Evolutionary conservation across 2,113 vertebrate species (phyloP).

Genomic region (Brachyhypopomus gauderio): DNA sequence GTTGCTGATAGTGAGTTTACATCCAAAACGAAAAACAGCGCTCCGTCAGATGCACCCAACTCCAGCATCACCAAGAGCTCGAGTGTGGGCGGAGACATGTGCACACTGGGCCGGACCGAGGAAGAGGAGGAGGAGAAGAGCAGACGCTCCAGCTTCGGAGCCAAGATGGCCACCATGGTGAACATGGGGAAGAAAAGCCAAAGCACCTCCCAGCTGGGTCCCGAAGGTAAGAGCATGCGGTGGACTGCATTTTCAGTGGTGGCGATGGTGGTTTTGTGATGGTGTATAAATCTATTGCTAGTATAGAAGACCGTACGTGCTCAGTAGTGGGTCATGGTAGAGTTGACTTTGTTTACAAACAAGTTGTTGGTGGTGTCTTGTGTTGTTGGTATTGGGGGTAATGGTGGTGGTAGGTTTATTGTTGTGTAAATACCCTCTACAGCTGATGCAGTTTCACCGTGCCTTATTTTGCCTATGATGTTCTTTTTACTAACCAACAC

Average conservation of each 20-base stretch:
- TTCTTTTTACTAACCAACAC: too few relatives aligned
- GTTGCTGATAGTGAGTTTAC: conserved; percentile 86
- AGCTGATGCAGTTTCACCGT: too few relatives aligned
- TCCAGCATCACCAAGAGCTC: conserved; percentile 88
- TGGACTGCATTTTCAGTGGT: not conserved
- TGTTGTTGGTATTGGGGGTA: too few relatives aligned
- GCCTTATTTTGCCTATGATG: too few relatives aligned
- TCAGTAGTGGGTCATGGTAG: too few relatives aligned
- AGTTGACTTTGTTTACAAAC: too few relatives aligned
- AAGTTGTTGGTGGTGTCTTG: too few relatives aligned
- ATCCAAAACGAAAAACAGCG: conserved; percentile 92
- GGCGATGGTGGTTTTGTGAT: not conserved
- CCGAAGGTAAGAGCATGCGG: conserved; percentile 63
- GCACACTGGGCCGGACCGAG: conserved; percentile 85
- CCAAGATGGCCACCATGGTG: conserved; percentile 94
- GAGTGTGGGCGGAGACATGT: conserved; percentile 91
- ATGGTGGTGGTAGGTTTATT: too few relatives aligned
- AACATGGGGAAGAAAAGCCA: conserved; percentile 93
- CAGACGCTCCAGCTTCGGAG: conserved; percentile 91
- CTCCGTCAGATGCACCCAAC: conserved; percentile 73
- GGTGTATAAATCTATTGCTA: too few relatives aligned
- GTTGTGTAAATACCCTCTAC: too few relatives aligned
- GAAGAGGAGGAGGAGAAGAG: conserved; percentile 88
- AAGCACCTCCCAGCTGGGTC: conserved; percentile 88
- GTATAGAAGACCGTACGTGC: too few relatives aligned